Conservation (phyloP, 1,140 invertebrate species). For the Plodia interpunctella region DNA sequence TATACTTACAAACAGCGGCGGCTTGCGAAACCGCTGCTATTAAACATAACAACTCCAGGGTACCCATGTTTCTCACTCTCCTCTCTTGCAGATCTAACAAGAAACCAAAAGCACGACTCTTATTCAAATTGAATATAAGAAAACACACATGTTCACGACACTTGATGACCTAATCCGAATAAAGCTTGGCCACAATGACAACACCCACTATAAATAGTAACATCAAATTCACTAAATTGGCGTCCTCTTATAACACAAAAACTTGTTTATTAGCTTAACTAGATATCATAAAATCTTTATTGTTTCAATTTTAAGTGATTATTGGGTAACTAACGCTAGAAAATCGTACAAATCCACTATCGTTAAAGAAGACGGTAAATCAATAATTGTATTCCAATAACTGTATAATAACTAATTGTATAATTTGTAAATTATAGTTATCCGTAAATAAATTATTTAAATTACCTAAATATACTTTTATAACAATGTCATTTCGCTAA, state of each 20-base stretch:
- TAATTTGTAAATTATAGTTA: conserved; percentile 9
- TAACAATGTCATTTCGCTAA: conserved; percentile 63
- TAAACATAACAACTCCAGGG: conserved; percentile 54
- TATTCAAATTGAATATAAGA: conserved; percentile 27
- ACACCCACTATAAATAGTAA: conserved; percentile 75
- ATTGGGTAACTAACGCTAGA: conserved; percentile 33
- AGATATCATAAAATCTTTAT: conserved; percentile 31
- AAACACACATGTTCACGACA: conserved; percentile 70
- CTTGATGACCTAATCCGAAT: conserved; percentile 74
- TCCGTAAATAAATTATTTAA: background rate
- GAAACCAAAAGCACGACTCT: conserved; percentile 62
- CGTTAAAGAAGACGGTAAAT: conserved; percentile 50
- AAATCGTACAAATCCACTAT: conserved; percentile 49
- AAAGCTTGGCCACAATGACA: conserved; percentile 66
- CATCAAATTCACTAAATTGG: conserved; percentile 38
- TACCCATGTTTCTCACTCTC: conserved; percentile 60
- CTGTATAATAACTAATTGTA: conserved; percentile 15
- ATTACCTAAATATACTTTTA: conserved; percentile 59
- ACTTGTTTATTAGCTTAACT: conserved; percentile 25
- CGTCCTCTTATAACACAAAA: conserved; percentile 41
- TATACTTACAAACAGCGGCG: conserved; percentile 63
- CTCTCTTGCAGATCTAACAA: conserved; percentile 60
- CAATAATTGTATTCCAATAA: conserved; percentile 49
- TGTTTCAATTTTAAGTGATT: conserved; percentile 35
- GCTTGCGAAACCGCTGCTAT: conserved; percentile 54